A percentile compares a stretch with the other conserved stretches of the same genome.
Conservation (phyloP, 2,888 invertebrate genomes). For the Hermodice carunculata region DNA sequence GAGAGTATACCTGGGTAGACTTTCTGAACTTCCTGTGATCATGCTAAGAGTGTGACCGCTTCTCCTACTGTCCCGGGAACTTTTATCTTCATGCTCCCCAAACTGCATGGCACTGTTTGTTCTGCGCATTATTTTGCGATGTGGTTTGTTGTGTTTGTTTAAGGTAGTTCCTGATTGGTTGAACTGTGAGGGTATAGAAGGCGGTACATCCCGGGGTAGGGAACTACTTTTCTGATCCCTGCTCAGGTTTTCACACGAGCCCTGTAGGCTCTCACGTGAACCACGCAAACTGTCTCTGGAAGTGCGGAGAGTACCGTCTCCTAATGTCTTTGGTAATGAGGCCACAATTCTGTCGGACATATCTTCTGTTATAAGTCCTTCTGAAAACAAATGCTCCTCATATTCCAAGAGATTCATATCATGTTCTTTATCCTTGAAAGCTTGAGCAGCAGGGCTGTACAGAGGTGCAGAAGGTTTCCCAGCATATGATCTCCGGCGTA, state of each 20-base stretch:
- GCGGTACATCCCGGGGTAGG: conserved; percentile 16
- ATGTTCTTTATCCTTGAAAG: conserved; percentile 34
- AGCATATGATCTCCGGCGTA: conserved; percentile 56
- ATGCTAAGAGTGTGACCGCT: conserved; percentile 43
- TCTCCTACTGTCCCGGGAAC: neutral
- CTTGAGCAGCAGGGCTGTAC: conserved; percentile 32
- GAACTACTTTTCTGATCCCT: conserved; percentile 23
- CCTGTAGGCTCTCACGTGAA: conserved; percentile 28
- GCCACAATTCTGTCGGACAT: conserved; percentile 55
- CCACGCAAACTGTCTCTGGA: conserved; percentile 33
- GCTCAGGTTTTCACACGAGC: conserved; percentile 8
- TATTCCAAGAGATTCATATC: conserved; percentile 42
- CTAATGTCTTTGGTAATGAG: conserved; percentile 44
- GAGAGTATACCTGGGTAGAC: conserved; percentile 58
- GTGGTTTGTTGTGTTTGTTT: conserved; percentile 15
- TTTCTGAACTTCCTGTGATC: conserved; percentile 66
- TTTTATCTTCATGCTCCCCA: conserved; percentile 13
- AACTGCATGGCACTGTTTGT: conserved; percentile 15
- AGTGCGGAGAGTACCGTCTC: conserved; percentile 25
- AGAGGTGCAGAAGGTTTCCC: conserved; percentile 66
- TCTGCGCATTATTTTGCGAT: conserved; percentile 23
- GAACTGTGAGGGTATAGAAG: neutral
- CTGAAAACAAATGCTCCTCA: conserved; percentile 49
- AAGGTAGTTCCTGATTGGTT: neutral
- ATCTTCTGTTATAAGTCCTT: conserved; percentile 51